A percentile compares a stretch with the other conserved stretches of the same genome.
Conservation (phyloP, 2,888 invertebrate species). For the Entomobrya proxima region DNA sequence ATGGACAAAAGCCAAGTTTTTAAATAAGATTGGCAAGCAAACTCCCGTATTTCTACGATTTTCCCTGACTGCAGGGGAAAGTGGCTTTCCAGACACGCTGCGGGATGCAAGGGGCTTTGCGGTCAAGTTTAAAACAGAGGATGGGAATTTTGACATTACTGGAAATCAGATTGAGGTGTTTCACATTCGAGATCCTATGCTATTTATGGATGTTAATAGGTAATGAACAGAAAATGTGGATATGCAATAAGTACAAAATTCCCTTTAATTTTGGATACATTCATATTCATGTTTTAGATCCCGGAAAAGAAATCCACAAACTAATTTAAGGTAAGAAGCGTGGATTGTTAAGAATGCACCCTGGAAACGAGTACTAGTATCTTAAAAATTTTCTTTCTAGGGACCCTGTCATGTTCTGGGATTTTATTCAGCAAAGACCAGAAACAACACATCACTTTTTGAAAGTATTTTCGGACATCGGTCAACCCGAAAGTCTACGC, state of each 20-base stretch:
- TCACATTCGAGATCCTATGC: conserved; percentile 91
- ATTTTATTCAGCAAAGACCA: conserved; percentile 91
- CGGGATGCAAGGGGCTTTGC: conserved; percentile 83
- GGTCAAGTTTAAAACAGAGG: conserved; percentile 94
- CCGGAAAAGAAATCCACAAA: conserved; percentile 95
- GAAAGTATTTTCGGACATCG: conserved; percentile 92
- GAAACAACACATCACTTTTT: conserved; percentile 90
- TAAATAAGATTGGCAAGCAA: conserved; percentile 32
- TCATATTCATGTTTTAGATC: conserved; percentile 82
- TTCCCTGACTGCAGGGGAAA: conserved; percentile 93
- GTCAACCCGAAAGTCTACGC: conserved; percentile 87
- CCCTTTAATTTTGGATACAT: background rate
- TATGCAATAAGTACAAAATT: no score
- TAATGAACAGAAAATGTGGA: background rate
- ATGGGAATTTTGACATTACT: conserved; percentile 94
- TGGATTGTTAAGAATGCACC: no score
- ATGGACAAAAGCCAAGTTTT: conserved; percentile 55
- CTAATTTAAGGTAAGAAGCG: conserved; percentile 92
- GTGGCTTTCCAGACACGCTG: conserved; percentile 80
- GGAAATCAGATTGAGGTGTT: conserved; percentile 96
- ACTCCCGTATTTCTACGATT: conserved; percentile 86
- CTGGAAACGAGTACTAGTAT: no score
- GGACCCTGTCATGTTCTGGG: conserved; percentile 97
- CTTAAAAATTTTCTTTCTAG: no score
- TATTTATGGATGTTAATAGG: conserved; percentile 93